A percentile compares a stretch with the other conserved stretches of the same genome.
Conservation (phyloP, 2,113 vertebrate species). For the Shinisaurus crocodilurus region DNA sequence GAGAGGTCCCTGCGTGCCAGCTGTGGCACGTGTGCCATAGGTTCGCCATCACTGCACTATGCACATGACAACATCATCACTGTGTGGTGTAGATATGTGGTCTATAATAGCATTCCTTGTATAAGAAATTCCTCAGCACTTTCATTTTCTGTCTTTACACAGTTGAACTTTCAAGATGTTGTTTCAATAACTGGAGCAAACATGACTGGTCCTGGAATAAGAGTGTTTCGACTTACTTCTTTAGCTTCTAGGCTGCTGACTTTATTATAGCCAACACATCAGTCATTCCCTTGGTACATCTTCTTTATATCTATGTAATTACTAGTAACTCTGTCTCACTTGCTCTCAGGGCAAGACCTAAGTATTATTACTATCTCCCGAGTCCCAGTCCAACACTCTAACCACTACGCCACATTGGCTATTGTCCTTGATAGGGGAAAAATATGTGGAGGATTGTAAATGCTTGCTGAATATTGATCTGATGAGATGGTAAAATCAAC, state of each 20-base stretch:
- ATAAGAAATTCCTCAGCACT: neutral
- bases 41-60: no score
- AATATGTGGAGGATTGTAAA: no score
- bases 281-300: neutral
- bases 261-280: neutral
- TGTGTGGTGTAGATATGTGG: neutral
- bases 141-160: neutral
- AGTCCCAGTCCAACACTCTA: no score
- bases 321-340: neutral
- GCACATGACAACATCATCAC: neutral
- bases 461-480: no score
- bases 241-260: neutral
- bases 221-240: neutral
- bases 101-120: neutral
- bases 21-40: no score
- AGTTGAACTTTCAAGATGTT: neutral
- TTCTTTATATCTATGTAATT: neutral
- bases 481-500: no score
- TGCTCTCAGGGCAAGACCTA: neutral
- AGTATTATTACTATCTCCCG: neutral
- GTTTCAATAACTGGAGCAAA: neutral
- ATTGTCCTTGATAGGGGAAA: no score
- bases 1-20: no score
- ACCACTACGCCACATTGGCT: no score
- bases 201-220: neutral